Percentiles rank a stretch among this genome's conserved stretches.
Evolutionary conservation across 2,113 vertebrate species (phyloP).

Genomic region (Octodon degus): DNA sequence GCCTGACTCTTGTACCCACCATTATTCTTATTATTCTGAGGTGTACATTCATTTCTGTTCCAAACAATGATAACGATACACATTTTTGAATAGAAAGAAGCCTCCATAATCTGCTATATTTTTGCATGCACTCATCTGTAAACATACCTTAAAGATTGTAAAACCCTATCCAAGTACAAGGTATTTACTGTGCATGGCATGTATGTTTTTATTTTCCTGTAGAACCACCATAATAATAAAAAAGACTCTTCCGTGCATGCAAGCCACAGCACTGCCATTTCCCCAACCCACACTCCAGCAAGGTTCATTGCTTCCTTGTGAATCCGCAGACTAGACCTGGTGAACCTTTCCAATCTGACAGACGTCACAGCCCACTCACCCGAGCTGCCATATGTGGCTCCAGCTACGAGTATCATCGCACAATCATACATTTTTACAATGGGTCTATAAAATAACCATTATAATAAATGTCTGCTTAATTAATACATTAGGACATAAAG

Average conservation of each 20-base stretch:
- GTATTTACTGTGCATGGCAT: background rate
- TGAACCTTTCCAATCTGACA: constrained; percentile 73
- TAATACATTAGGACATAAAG: constrained; percentile 88
- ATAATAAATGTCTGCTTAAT: constrained; percentile 90
- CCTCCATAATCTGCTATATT: background rate
- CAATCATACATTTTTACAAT: constrained; percentile 86
- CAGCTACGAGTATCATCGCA: constrained; percentile 68
- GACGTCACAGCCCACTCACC: constrained; percentile 67
- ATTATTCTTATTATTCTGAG: constrained; percentile 43
- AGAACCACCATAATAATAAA: constrained; percentile 32
- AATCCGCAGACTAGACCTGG: constrained; percentile 11
- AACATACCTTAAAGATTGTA: constrained; percentile 51
- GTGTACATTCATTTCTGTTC: constrained; percentile 50
- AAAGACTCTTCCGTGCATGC: background rate
- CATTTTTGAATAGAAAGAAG: constrained; percentile 55
- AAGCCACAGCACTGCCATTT: background rate
- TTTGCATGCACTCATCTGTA: constrained; percentile 38
- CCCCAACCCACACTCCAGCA: background rate
- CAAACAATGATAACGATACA: background rate
- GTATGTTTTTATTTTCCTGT: constrained; percentile 48
- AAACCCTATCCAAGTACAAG: background rate
- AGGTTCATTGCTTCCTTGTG: constrained; percentile 62
- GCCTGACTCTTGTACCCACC: constrained; percentile 12
- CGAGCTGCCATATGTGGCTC: constrained; percentile 71
- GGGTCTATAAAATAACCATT: constrained; percentile 87